Base-by-base conservation (phyloP, 2,888 invertebrate species). In the Tridacna crocea region DNA sequence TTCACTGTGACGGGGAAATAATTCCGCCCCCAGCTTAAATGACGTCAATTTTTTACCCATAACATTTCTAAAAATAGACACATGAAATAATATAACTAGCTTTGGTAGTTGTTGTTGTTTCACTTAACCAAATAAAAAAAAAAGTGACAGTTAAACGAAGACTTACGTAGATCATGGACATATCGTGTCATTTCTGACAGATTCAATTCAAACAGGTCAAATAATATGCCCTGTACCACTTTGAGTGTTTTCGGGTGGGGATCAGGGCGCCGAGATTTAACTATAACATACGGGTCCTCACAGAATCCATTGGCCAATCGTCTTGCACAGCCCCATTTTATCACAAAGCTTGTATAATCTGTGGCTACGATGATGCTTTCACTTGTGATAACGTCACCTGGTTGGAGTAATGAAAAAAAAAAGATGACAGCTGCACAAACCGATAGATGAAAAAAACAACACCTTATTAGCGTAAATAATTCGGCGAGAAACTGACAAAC, bases 361-460 rank as follows among this genome's bases (percentile, higher is more conserved):
- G 63, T 63, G 26, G 63, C 63, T 3, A 63, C 63, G 24, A 63
- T 63, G 19, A 22, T 27, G 27, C 63, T 63, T 63, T 63, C 63
- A 26, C 63, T 63, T 13, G 63, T 63, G 12, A 63, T 63, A 4
- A 63, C 63, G 63, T 63, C 63, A 27, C 63, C 63, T 63, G 63
- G 36, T 36, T 36, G 36, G 36, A 36, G 36, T 36, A 36, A 36
- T 36, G 36, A 36, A 36, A 36, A 8, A 36, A 8, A 36, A 36
- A 36, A 63, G 15, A 63, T 63, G 27, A 12, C 12, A 63, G 24
- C 22, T 2, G 55, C 17, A 55, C 55, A 17, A 19, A 55, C n/a
- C 10, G 36, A 8, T 10, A 19, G 55, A 55, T n/a, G n/a, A n/a
- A n/a, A n/a, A n/a, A n/a, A n/a, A n/a, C n/a, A n/a, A n/a, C n/a